phyloP scores from a whole-genome alignment of 2,888 invertebrate species.

The Notodonta ziczac region DNA sequence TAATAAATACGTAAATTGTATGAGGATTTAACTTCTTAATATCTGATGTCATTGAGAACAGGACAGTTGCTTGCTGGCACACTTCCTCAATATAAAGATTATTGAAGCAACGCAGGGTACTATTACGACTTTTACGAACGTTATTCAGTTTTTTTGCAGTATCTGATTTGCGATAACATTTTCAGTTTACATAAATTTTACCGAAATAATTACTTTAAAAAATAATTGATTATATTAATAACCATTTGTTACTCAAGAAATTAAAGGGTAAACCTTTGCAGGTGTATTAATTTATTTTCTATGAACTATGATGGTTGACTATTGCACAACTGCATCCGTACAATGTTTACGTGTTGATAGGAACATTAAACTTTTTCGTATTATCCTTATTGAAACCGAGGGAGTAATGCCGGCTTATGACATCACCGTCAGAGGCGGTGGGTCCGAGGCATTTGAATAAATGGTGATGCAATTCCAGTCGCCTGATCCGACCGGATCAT shows the following conservation, averaged over 20 bases:
- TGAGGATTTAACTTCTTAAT: background rate
- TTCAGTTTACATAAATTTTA: too few species aligned
- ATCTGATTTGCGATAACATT: too few species aligned
- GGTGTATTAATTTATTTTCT: constrained; percentile 7
- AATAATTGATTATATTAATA: too few species aligned
- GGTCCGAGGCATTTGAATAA: constrained; percentile 34
- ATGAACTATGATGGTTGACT: constrained; percentile 20
- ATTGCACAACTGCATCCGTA: constrained; percentile 29
- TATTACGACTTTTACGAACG: too few species aligned
- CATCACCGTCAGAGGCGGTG: constrained; percentile 33
- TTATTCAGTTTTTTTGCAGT: too few species aligned
- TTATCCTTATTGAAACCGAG: background rate
- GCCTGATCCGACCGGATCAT: constrained; percentile 17
- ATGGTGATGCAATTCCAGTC: constrained; percentile 41
- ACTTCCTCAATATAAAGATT: too few species aligned
- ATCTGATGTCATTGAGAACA: background rate
- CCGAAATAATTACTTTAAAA: too few species aligned
- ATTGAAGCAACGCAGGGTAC: too few species aligned
- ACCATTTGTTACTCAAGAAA: too few species aligned
- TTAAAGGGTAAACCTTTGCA: too few species aligned
- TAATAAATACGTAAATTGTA: background rate
- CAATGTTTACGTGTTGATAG: background rate
- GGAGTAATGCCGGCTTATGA: constrained; percentile 20
- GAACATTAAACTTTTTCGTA: background rate
- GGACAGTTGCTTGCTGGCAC: background rate